Evolutionary conservation across 2,888 invertebrate species (phyloP).

Genomic region (Rhingia rostrata): DNA sequence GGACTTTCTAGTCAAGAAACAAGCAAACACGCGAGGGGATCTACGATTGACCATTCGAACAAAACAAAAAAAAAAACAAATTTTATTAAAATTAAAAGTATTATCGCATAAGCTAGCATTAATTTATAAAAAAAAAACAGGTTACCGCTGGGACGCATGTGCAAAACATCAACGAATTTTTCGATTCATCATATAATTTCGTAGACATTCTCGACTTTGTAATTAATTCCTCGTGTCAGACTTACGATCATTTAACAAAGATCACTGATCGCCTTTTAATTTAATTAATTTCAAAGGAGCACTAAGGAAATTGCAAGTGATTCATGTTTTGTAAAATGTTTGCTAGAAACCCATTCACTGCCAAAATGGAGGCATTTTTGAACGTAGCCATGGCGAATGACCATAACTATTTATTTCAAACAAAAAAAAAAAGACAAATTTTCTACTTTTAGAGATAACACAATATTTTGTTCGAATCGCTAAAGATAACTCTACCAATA

Average conservation of each 20-base stretch:
- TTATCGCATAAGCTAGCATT: constrained; percentile 14
- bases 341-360: constrained; percentile 50
- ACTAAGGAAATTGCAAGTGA: constrained; percentile 36
- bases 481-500: constrained; percentile 15
- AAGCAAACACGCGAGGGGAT: not conserved
- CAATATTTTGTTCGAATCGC: constrained; percentile 22
- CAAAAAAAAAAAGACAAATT: constrained; percentile 41
- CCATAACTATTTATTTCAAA: constrained; percentile 19
- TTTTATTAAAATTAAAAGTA: constrained; percentile 13
- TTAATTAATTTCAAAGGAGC: not conserved
- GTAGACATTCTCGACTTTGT: constrained; percentile 26
- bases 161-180: constrained; percentile 50
- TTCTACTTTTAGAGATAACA: constrained; percentile 37
- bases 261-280: constrained; percentile 11
- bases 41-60: constrained; percentile 17
- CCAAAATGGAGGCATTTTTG: constrained; percentile 67
- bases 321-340: not conserved
- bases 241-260: constrained; percentile 13
- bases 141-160: constrained; percentile 39
- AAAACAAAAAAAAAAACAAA: constrained; percentile 3
- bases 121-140: constrained; percentile 8
- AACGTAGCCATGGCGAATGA: constrained; percentile 21
- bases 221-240: not conserved
- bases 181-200: constrained; percentile 20
- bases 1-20: constrained; percentile 57